A percentile compares a stretch with the other conserved stretches of the same genome.
phyloP scores from a whole-genome alignment of 2,113 vertebrate species.

The Seriola dumerili region DNA sequence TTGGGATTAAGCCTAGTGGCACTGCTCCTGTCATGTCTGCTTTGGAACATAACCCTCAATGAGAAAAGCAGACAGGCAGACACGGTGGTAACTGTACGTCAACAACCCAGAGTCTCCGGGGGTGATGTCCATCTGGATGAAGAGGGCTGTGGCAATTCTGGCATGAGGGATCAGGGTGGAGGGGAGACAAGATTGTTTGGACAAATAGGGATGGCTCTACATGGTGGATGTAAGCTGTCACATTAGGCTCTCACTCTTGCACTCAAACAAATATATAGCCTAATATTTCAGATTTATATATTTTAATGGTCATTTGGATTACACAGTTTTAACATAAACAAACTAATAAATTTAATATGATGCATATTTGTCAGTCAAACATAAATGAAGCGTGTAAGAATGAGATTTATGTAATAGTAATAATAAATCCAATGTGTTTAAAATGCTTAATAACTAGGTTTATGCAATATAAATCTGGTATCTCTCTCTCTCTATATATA shows the following conservation, averaged over 20 bases:
- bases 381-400: neutral
- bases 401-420: neutral
- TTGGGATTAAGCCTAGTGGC: conserved; percentile 68
- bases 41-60: conserved; percentile 71
- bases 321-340: neutral
- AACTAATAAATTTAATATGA: neutral
- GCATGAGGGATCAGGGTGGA: conserved; percentile 67
- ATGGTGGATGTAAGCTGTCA: conserved; percentile 66
- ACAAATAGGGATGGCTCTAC: conserved; percentile 58
- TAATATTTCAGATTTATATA: neutral
- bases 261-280: neutral
- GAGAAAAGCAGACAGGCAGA: conserved; percentile 70
- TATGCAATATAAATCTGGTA: neutral
- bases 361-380: neutral
- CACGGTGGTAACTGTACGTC: conserved; percentile 72
- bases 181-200: conserved; percentile 71
- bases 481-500: too few species aligned
- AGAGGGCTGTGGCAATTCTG: conserved; percentile 63
- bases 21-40: conserved; percentile 70
- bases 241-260: conserved; percentile 54
- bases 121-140: conserved; percentile 63
- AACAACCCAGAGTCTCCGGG: conserved; percentile 64
- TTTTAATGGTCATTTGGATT: neutral
- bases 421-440: neutral
- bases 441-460: neutral